Conservation (phyloP, 2,888 invertebrate species). For the Caenorhabditis virilis region DNA sequence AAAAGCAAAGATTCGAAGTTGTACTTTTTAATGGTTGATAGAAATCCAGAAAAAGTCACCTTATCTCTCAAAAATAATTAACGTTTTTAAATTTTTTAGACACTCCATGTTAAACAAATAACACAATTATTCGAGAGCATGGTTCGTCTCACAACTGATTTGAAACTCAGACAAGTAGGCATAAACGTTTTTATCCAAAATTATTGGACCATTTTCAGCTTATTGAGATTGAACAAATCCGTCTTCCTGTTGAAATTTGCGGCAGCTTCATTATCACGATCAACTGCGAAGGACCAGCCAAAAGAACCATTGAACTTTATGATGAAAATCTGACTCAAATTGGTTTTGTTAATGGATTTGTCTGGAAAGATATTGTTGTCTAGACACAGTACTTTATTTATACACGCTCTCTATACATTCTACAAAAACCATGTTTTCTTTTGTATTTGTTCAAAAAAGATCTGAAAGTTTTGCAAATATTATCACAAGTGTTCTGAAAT, state of each 20-base stretch:
- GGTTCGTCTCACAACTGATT: conserved; percentile 28
- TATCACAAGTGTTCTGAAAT: too few species aligned
- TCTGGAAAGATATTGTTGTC: conserved; percentile 31
- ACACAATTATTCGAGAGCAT: conserved; percentile 26
- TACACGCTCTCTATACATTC: too few species aligned
- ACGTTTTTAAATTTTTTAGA: conserved; percentile 6
- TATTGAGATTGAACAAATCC: conserved; percentile 30
- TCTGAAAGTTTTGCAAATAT: too few species aligned
- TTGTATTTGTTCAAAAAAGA: too few species aligned
- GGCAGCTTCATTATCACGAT: conserved; percentile 26
- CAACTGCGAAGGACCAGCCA: conserved; percentile 17
- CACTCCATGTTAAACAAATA: conserved; percentile 12
- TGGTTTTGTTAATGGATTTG: conserved; percentile 26
- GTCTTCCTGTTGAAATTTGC: conserved; percentile 27
- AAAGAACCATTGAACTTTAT: conserved; percentile 17
- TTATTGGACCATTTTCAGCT: conserved; percentile 7
- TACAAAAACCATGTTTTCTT: too few species aligned
- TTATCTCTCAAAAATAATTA: background rate
- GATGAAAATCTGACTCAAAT: conserved; percentile 32
- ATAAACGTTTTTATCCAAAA: background rate
- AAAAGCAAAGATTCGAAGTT: conserved; percentile 17
- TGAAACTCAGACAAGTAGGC: conserved; percentile 17
- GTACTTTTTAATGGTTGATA: conserved; percentile 21
- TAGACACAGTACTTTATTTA: too few species aligned
- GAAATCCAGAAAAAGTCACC: conserved; percentile 23